Percentiles rank a stretch among this genome's conserved stretches.
phyloP scores from a whole-genome alignment of 2,113 vertebrate genomes.

The Mixornis gularis region DNA sequence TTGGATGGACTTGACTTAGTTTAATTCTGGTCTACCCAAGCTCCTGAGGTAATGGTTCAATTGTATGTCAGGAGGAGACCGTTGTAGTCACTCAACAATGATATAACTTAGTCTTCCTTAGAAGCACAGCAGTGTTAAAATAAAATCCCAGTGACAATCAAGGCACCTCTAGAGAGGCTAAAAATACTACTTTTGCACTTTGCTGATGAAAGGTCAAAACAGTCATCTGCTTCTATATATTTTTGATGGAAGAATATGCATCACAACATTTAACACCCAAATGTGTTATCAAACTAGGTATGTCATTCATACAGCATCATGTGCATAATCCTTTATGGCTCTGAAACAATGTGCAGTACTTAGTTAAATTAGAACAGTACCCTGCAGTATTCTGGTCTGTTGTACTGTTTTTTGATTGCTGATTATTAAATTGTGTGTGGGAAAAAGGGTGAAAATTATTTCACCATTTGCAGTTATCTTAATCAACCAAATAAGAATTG shows the following conservation, averaged over 20 bases:
- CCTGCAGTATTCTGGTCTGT: neutral
- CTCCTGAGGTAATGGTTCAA: conserved; percentile 19
- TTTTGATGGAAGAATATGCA: conserved; percentile 13
- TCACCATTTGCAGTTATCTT: neutral
- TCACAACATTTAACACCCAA: neutral
- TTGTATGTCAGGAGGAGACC: neutral
- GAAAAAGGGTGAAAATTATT: neutral
- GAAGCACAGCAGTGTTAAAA: neutral
- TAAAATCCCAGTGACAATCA: conserved; percentile 30
- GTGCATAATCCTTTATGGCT: neutral
- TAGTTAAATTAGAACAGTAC: neutral
- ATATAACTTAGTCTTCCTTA: conserved; percentile 21
- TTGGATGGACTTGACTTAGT: conserved; percentile 10
- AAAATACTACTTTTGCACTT: neutral
- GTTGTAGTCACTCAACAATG: conserved; percentile 1
- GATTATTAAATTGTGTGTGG: neutral
- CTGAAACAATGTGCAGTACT: neutral
- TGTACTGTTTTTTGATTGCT: neutral
- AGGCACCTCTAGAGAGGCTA: neutral
- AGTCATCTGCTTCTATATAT: neutral
- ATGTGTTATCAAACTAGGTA: neutral
- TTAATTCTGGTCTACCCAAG: neutral
- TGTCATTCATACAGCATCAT: neutral
- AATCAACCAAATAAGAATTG: conserved; percentile 32
- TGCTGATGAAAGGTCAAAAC: neutral